Conservation (phyloP, 2,113 vertebrate genomes). For the Brachyistius frenatus region DNA sequence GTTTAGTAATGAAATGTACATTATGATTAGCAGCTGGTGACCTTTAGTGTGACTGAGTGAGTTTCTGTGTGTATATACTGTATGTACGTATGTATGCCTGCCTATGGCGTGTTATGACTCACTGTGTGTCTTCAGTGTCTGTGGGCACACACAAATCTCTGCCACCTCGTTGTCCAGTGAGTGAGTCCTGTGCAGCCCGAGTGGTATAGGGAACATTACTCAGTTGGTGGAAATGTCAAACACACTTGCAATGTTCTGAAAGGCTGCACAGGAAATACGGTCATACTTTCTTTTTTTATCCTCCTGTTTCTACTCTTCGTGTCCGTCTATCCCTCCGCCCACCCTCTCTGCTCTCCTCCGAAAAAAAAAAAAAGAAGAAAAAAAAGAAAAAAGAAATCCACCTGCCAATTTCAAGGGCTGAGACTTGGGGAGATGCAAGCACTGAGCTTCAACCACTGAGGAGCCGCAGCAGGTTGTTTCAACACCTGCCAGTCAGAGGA, state of each 20-base stretch:
- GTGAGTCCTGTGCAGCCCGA: constrained; percentile 17
- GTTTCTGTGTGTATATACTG: not conserved
- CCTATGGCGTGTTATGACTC: constrained; percentile 48
- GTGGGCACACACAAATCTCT: constrained; percentile 47
- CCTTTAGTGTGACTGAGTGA: constrained; percentile 26
- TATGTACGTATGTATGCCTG: constrained; percentile 1
- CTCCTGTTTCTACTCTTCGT: constrained; percentile 7
- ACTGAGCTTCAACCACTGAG: constrained; percentile 51
- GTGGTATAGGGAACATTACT: constrained; percentile 51
- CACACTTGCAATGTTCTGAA: constrained; percentile 33
- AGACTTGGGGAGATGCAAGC: constrained; percentile 16
- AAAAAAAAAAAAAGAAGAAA: constrained; percentile 23
- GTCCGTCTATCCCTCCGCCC: not conserved
- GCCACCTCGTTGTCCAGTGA: constrained; percentile 57
- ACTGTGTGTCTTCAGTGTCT: constrained; percentile 39
- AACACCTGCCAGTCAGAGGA: constrained; percentile 65
- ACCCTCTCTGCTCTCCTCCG: not conserved
- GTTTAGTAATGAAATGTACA: constrained; percentile 18
- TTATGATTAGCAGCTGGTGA: constrained; percentile 17
- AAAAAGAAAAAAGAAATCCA: constrained; percentile 31
- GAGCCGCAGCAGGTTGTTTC: constrained; percentile 43
- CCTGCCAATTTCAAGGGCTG: constrained; percentile 24
- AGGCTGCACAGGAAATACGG: constrained; percentile 39
- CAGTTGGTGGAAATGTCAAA: constrained; percentile 64
- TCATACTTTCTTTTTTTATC: constrained; percentile 43